phyloP scores from a whole-genome alignment of 2,113 vertebrate species.

The Boulengeromyrus knoepffleri region DNA sequence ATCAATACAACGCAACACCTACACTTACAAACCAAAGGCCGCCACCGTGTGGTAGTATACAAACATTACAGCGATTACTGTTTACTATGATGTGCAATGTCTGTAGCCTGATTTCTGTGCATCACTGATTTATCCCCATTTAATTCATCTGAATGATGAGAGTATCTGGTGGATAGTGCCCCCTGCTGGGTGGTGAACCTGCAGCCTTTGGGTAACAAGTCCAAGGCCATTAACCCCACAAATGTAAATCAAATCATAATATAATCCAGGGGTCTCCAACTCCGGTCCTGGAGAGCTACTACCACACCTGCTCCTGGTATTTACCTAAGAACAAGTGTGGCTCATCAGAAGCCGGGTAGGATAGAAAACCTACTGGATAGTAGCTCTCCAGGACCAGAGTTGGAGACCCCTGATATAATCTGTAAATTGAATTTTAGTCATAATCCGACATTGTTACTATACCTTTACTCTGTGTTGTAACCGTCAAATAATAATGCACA shows the following conservation, averaged over 20 bases:
- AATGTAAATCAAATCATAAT: background rate
- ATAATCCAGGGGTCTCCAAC: background rate
- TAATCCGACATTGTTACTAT: background rate
- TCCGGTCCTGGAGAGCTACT: too few relatives aligned
- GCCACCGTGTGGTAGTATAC: background rate
- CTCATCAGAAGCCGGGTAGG: too few relatives aligned
- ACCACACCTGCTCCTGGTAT: too few relatives aligned
- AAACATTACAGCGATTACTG: background rate
- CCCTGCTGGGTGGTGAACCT: background rate
- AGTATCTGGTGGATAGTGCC: background rate
- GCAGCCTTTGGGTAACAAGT: background rate
- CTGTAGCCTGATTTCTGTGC: background rate
- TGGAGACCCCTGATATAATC: background rate
- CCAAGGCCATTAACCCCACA: background rate
- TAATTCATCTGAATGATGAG: background rate
- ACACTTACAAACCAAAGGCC: background rate
- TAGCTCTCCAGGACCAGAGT: too few relatives aligned
- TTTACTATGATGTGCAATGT: background rate
- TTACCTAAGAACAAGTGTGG: too few relatives aligned
- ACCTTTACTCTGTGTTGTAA: background rate
- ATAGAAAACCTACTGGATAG: too few relatives aligned
- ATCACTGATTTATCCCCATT: background rate
- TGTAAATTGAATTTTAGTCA: background rate
- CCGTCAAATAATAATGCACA: background rate
- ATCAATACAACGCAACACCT: background rate